phyloP scores from a whole-genome alignment of 2,797 vertebrate species.

The Myripristis jacobus region DNA sequence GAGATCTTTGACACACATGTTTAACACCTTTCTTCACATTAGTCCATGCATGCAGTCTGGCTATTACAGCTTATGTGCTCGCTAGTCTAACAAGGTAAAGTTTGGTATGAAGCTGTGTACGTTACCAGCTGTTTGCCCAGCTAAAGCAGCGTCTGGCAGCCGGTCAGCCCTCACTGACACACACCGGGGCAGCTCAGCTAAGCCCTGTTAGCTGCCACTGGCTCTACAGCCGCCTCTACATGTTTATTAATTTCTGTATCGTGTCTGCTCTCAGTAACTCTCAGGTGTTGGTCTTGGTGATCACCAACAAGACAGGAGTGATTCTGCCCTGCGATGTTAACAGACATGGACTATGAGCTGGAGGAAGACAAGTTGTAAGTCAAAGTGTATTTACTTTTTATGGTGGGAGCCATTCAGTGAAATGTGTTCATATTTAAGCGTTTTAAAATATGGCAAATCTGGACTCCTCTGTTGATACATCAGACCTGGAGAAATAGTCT shows the following conservation, averaged over 20 bases:
- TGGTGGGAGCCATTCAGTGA: background rate
- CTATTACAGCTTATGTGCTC: background rate
- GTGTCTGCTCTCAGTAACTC: background rate
- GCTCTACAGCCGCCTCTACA: background rate
- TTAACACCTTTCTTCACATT: background rate
- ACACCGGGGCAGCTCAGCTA: background rate
- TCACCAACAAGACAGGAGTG: conserved; percentile 51
- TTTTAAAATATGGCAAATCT: background rate
- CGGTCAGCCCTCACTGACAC: background rate
- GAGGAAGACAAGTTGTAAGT: conserved; percentile 99
- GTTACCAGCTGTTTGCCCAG: conserved; percentile 50
- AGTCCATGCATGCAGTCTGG: background rate
- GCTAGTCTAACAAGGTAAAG: accelerated
- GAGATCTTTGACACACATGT: background rate
- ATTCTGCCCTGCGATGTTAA: conserved; percentile 85
- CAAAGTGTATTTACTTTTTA: background rate
- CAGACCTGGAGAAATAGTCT: no score
- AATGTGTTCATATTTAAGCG: background rate
- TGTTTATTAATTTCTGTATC: background rate
- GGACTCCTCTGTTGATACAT: background rate
- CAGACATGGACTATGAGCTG: conserved; percentile 96
- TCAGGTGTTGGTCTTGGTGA: no score
- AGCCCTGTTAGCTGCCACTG: background rate
- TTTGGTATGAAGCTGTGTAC: background rate
- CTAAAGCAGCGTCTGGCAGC: background rate